Conservation (phyloP, 2,797 vertebrate species). For the Etheostoma nigrum region DNA sequence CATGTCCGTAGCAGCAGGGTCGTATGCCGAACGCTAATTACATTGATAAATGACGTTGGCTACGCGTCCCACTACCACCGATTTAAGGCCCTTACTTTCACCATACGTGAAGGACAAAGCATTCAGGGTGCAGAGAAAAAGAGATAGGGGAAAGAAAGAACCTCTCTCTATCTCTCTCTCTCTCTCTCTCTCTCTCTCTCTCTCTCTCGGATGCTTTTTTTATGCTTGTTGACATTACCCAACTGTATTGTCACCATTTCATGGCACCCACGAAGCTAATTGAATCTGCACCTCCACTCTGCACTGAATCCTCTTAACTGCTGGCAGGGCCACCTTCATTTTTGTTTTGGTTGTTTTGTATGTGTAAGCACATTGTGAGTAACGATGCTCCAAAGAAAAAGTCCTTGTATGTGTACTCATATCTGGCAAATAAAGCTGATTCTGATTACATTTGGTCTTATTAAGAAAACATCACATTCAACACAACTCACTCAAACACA, state of each 20-base stretch:
- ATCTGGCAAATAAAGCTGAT: no score
- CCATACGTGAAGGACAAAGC: conserved; percentile 76
- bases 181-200: background rate
- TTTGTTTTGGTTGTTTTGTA: no score
- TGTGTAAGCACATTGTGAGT: no score
- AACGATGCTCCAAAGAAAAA: no score
- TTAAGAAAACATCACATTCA: conserved; percentile 59
- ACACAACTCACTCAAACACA: conserved; percentile 53
- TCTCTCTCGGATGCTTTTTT: conserved; percentile 16
- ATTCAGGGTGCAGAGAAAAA: conserved; percentile 32
- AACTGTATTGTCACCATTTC: conserved; percentile 70
- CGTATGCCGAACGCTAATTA: conserved; percentile 84
- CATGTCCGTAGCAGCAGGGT: conserved; percentile 80
- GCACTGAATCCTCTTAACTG: conserved; percentile 67
- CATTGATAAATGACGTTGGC: conserved; percentile 83
- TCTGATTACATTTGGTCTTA: conserved; percentile 29
- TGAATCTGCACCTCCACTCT: conserved; percentile 66
- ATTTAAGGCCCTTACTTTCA: conserved; percentile 79
- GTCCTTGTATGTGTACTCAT: no score
- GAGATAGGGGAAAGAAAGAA: conserved; percentile 21
- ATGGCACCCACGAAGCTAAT: conserved; percentile 64
- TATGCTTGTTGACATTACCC: conserved; percentile 72
- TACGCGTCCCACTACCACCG: conserved; percentile 61
- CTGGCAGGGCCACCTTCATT: conserved; percentile 56
- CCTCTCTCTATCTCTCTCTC: background rate